Conservation (phyloP, 1,140 invertebrate species). For the Cotesia vestalis region DNA sequence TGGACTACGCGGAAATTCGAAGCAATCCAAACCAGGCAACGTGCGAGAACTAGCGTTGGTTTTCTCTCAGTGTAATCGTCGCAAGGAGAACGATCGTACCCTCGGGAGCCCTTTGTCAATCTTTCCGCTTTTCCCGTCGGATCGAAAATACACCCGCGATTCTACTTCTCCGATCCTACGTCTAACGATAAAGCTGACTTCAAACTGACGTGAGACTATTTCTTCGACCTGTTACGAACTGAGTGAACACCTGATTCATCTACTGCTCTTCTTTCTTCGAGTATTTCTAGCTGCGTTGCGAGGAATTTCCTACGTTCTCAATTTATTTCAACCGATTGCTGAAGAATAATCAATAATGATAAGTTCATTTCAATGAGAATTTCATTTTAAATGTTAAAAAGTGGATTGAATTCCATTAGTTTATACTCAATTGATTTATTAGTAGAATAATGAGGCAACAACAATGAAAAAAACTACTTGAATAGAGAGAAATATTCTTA, state of each 20-base stretch:
- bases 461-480: neutral
- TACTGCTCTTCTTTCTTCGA: neutral
- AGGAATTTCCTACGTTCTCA: neutral
- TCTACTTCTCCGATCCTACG: constrained; percentile 51
- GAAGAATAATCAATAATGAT: no score
- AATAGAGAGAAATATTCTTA: no score
- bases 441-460: neutral
- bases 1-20: constrained; percentile 23
- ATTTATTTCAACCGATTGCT: no score
- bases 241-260: neutral
- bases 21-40: constrained; percentile 24
- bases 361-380: no score
- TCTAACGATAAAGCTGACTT: constrained; percentile 21
- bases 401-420: no score
- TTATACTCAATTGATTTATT: neutral
- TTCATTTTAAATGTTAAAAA: no score
- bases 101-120: constrained; percentile 56
- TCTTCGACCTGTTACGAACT: neutral
- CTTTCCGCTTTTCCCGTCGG: constrained; percentile 49
- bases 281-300: neutral
- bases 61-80: constrained; percentile 50
- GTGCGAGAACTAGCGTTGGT: neutral
- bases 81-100: constrained; percentile 55
- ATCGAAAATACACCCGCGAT: constrained; percentile 50
- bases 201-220: constrained; percentile 9